Conservation (phyloP, 2,888 invertebrate genomes). For the Harpagoxenus sublaevis region DNA sequence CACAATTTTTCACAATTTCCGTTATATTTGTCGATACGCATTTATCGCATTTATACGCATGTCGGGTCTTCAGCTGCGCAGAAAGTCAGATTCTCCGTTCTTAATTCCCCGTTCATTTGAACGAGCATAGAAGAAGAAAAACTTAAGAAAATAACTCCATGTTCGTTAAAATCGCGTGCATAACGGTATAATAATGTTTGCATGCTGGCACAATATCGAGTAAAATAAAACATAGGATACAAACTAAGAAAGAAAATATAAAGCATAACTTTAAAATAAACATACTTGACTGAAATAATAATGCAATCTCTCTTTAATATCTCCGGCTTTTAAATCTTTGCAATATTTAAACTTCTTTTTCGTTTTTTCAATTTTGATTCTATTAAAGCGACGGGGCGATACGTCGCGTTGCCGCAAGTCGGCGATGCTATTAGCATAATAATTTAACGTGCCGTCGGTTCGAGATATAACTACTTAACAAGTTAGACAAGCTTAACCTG, state of each 20-base stretch:
- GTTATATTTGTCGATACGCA: neutral
- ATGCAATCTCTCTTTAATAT: conserved; percentile 11
- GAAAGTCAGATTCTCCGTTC: neutral
- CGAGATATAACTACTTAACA: conserved; percentile 48
- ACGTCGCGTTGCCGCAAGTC: conserved; percentile 44
- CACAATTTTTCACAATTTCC: conserved; percentile 15
- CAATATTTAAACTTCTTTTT: conserved; percentile 22
- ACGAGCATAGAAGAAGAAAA: neutral
- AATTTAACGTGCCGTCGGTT: conserved; percentile 58
- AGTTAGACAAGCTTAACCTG: conserved; percentile 55
- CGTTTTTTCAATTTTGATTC: conserved; percentile 50
- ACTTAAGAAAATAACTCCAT: neutral
- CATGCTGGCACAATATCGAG: no score
- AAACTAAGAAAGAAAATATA: neutral
- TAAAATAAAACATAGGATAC: neutral
- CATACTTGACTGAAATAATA: neutral
- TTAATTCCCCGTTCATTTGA: neutral
- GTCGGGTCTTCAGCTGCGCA: neutral
- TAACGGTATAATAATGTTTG: neutral
- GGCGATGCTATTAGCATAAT: conserved; percentile 55
- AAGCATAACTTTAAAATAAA: neutral
- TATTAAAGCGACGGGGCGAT: conserved; percentile 42
- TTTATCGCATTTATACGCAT: neutral
- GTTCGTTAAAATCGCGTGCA: conserved; percentile 12
- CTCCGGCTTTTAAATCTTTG: neutral